Evolutionary conservation across 1,140 invertebrate species (phyloP).

Genomic region (Leptopilina clavipes): DNA sequence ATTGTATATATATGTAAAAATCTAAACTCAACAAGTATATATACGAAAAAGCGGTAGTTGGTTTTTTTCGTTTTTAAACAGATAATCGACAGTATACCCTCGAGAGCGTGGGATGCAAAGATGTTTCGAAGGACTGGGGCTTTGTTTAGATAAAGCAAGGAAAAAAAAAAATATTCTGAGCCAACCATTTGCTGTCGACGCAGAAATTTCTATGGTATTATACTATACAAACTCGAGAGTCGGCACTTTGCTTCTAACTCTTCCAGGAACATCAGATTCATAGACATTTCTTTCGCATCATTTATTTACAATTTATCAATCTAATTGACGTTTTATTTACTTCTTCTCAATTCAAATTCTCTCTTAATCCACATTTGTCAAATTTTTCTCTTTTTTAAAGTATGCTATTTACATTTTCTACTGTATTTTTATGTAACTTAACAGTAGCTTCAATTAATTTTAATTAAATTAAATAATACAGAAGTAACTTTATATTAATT

Average conservation of each 20-base stretch:
- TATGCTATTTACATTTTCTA: background rate
- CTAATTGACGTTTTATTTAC: background rate
- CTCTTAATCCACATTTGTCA: background rate
- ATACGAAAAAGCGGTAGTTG: background rate
- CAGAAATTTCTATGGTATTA: conserved; percentile 21
- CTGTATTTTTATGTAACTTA: too few relatives aligned
- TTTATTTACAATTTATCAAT: background rate
- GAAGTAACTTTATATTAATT: too few relatives aligned
- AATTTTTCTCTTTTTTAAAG: background rate
- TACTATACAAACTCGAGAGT: conserved; percentile 18
- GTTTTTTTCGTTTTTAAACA: background rate
- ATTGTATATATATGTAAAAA: too few relatives aligned
- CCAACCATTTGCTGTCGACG: conserved; percentile 18
- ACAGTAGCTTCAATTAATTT: too few relatives aligned
- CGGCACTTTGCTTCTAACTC: conserved; percentile 21
- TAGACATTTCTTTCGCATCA: background rate
- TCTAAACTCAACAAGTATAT: too few relatives aligned
- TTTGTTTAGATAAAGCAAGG: conserved; percentile 14
- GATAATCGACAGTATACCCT: background rate
- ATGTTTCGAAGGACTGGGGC: conserved; percentile 18
- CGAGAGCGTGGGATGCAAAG: background rate
- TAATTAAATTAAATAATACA: too few relatives aligned
- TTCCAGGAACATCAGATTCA: conserved; percentile 16
- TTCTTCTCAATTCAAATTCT: background rate
- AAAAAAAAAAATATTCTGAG: background rate